phyloP scores from a whole-genome alignment of 2,888 invertebrate species.

The Diabrotica balteata region DNA sequence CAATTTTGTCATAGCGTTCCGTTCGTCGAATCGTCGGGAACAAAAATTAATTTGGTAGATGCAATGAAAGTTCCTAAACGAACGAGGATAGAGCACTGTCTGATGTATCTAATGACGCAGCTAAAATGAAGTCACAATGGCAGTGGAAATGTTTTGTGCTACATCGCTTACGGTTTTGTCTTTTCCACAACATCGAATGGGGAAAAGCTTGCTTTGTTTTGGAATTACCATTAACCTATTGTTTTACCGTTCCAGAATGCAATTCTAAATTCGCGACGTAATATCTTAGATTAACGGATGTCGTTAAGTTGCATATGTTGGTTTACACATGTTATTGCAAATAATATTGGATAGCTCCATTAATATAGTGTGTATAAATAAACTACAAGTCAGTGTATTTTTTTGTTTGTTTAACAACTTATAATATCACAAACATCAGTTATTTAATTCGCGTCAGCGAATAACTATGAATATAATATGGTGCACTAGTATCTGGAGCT shows the following conservation, averaged over 20 bases:
- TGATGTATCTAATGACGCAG: constrained; percentile 29
- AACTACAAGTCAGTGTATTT: no score
- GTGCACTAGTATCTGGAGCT: no score
- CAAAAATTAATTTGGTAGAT: constrained; percentile 25
- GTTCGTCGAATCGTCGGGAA: constrained; percentile 7
- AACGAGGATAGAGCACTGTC: constrained; percentile 13
- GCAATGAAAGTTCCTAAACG: constrained; percentile 25
- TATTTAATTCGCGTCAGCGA: no score
- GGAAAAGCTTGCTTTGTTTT: constrained; percentile 31
- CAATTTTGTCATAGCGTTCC: constrained; percentile 23
- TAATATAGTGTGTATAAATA: no score
- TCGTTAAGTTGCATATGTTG: constrained; percentile 11
- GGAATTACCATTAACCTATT: constrained; percentile 34
- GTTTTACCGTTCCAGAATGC: constrained; percentile 28
- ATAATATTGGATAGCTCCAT: not conserved
- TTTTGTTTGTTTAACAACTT: no score
- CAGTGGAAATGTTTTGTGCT: constrained; percentile 19
- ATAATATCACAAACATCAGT: no score
- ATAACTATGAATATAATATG: no score
- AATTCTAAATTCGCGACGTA: constrained; percentile 28
- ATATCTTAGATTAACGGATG: constrained; percentile 30
- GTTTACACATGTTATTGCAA: constrained; percentile 4
- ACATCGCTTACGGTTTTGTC: constrained; percentile 24
- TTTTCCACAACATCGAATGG: constrained; percentile 24
- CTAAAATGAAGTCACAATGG: constrained; percentile 28